phyloP scores from a whole-genome alignment of 2,888 invertebrate species.

The Pycnomerus fuliginosus region DNA sequence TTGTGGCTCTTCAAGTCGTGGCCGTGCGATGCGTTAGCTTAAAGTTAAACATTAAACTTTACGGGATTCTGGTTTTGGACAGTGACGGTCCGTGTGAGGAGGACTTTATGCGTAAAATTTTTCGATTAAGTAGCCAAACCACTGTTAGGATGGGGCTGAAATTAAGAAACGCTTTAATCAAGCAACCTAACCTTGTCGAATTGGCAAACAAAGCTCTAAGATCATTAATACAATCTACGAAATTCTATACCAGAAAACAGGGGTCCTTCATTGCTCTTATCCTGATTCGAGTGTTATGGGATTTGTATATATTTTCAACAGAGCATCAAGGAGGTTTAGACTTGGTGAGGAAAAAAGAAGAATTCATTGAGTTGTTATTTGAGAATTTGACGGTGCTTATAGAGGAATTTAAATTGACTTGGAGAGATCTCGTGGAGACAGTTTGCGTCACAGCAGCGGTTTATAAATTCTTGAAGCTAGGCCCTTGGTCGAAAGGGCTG shows the following conservation, averaged over 20 bases:
- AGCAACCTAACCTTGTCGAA: constrained; percentile 51
- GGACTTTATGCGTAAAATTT: constrained; percentile 63
- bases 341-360: too few relatives aligned
- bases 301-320: constrained; percentile 46
- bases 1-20: constrained; percentile 62
- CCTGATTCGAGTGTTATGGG: constrained; percentile 61
- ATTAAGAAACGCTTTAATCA: constrained; percentile 48
- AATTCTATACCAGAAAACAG: constrained; percentile 60
- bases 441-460: constrained; percentile 61
- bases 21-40: constrained; percentile 55
- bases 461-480: constrained; percentile 57
- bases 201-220: constrained; percentile 58
- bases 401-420: constrained; percentile 68
- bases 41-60: constrained; percentile 16
- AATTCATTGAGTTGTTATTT: too few relatives aligned
- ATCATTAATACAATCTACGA: constrained; percentile 58
- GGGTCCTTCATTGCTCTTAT: constrained; percentile 65
- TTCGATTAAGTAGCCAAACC: constrained; percentile 63
- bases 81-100: constrained; percentile 54
- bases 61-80: not conserved
- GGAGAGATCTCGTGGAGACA: constrained; percentile 77
- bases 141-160: constrained; percentile 54
- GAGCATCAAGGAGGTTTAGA: constrained; percentile 30
- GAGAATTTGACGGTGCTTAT: constrained; percentile 66
- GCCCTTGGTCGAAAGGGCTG: constrained; percentile 61